Base-by-base conservation (phyloP, 2,113 vertebrate species). In the Bucco capensis region DNA sequence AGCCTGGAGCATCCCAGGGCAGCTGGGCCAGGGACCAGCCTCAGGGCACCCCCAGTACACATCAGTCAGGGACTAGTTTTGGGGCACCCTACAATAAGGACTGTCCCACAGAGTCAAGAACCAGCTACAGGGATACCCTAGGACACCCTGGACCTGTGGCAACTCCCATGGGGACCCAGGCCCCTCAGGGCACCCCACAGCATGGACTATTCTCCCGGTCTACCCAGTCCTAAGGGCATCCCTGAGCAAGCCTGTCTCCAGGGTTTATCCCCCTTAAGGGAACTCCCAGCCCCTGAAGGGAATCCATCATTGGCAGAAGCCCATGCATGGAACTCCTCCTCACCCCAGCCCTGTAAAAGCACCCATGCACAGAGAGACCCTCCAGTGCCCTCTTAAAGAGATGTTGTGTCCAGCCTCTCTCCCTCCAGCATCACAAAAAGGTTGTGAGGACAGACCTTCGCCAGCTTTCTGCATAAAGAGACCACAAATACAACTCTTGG, bases 171-270 rank as follows among this genome's bases (percentile, higher is more conserved):
- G n/a, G 16, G 23, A 56, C 44, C 22, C 58, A 79, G 35, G 8
- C 6, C 21, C 9, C 7, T n/a, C 5, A 1, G 0, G 0, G 60
- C 9, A 54, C 11, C 25, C 15, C 57, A 67, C 35, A 22, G 35
- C 31, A 82, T 31, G 12, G 15, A 35, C 15, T 33, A 47, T 22
- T 53, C 19, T 89, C 15, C 42, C 30, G n/a, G 40, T 62, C 61
- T 84, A 12, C 27, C 72, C 67, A 87, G 33, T 7, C 31, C 27
- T 24, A 74, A 46, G 56, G 19, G 5, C 19, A 33, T 54, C 28
- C 46, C 35, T 42, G 6, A 75, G 51, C 40, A 66, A 51, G 56
- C 15, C 50, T 4, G 1, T 24, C 35, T 14, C 9, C 6, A 42
- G 6, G n/a, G 35, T 12, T 8, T 40, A 24, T 10, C 12, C 15